phyloP scores from a whole-genome alignment of 2,888 invertebrate genomes.

The Athrips mouffetella region DNA sequence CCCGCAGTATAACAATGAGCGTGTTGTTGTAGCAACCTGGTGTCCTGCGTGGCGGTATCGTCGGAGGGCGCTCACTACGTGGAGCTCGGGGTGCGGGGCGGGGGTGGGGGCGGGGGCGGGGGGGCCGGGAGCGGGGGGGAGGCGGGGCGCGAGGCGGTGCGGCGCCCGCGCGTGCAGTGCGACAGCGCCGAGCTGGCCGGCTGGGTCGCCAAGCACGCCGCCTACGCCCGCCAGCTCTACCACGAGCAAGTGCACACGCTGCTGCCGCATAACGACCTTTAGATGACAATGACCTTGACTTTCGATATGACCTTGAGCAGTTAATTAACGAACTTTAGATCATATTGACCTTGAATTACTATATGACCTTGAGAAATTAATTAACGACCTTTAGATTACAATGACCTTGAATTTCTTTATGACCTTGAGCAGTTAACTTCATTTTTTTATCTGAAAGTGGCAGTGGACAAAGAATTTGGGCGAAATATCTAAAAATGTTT shows the following conservation, averaged over 20 bases:
- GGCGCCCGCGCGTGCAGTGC: conserved; percentile 87
- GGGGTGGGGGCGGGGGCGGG: conserved; percentile 54
- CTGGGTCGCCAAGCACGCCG: conserved; percentile 88
- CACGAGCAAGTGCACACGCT: conserved; percentile 89
- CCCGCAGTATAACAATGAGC: no score
- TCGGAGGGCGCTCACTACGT: conserved; percentile 81
- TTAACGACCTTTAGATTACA: no score
- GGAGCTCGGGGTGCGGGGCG: conserved; percentile 82
- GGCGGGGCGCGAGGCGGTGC: conserved; percentile 63
- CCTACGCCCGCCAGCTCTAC: conserved; percentile 91
- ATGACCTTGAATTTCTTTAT: no score
- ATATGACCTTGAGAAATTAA: no score
- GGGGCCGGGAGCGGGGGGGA: conserved; percentile 54
- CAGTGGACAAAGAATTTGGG: no score
- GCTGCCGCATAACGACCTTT: conserved; percentile 46
- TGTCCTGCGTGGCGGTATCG: conserved; percentile 80
- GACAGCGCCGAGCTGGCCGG: conserved; percentile 84
- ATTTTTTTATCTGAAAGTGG: no score
- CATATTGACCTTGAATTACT: no score
- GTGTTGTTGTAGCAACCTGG: conserved; percentile 76
- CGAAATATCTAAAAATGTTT: no score
- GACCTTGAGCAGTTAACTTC: no score
- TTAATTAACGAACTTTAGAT: no score
- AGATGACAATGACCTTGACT: conserved; percentile 1
- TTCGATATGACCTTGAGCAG: no score